Base-by-base conservation (phyloP, 2,113 vertebrate species). In the Halcyon malimbica region DNA sequence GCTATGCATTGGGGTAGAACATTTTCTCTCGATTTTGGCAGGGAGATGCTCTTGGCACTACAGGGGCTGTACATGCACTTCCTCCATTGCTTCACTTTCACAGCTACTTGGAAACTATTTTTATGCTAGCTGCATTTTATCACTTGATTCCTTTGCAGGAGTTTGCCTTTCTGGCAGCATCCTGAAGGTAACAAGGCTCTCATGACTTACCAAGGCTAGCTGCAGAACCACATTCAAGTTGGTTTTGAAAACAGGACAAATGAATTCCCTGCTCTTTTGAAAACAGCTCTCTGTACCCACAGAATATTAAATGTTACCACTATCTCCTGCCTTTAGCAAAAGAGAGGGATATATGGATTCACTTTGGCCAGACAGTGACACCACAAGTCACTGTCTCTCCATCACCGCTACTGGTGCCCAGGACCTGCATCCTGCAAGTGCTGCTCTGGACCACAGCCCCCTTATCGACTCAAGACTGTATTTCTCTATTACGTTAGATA, bases 401-500 rank as follows among this genome's bases (percentile, higher is more conserved):
- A 7, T 53, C 35, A 37, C 33, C 1, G 5, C 13, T 35, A 19
- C 56, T 48, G 39, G 19, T 78, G 42, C 33, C 46, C 33, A 63
- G 35, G 0, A 0, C 31, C 29, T 39, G 6, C 35, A 6, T 53
- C 37, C 63, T 64, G 18, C 0, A 1, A 24, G 9, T 18, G 9
- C 37, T 63, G 35, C 16, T 81, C 48, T 20, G 42, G 21, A 25
- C n/a, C 64, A 41, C 23, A 68, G 50, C 3, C 6, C 23, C 10
- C 7, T 74, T 44, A 25, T 13, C 42, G 37, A 6, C 54, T 73
- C 35, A 48, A 50, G 48, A 35, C 13, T 84, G 89, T 9, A 75
- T 48, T 68, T 42, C 35, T 86, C 25, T 26, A 11, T 37, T 71
- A 42, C 15, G 15, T 42, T 68, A 44, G 33, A 28, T 56, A 13